Evolutionary conservation across 2,113 vertebrate genomes (phyloP).

Genomic region (Sebastes schlegelii): DNA sequence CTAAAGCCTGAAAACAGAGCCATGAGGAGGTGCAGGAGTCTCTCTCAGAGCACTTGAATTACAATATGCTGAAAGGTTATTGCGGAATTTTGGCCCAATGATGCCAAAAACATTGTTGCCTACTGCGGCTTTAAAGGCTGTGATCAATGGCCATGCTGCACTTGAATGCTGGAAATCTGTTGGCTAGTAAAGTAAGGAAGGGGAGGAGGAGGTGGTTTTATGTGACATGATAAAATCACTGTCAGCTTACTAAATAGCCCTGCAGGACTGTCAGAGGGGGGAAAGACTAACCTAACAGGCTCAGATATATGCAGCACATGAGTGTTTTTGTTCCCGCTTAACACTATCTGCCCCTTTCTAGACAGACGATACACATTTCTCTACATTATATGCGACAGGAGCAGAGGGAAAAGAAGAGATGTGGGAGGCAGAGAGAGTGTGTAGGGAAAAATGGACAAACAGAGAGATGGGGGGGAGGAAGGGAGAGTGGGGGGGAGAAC

Average conservation of each 20-base stretch:
- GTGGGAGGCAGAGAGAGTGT: slow-evolving; percentile 50
- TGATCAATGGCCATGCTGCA: background rate
- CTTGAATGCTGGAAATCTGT: slow-evolving; percentile 14
- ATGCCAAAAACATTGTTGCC: no score
- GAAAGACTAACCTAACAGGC: background rate
- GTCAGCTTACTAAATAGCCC: slow-evolving; percentile 17
- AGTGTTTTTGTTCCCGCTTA: slow-evolving; percentile 13
- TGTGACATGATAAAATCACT: slow-evolving; percentile 27
- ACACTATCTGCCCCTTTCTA: slow-evolving; percentile 19
- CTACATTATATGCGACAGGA: slow-evolving; percentile 17
- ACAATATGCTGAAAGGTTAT: no score
- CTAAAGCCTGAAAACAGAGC: no score
- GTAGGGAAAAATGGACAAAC: slow-evolving; percentile 41
- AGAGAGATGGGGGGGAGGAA: background rate
- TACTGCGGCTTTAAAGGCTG: background rate
- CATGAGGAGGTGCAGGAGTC: no score
- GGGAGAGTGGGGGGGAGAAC: background rate
- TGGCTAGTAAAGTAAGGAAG: background rate
- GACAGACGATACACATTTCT: slow-evolving; percentile 34
- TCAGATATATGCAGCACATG: background rate
- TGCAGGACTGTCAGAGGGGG: background rate
- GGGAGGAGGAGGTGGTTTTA: background rate
- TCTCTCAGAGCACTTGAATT: no score
- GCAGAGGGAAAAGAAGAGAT: slow-evolving; percentile 27
- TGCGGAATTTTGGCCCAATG: no score